Base-by-base conservation (phyloP, 2,888 invertebrate genomes). In the Phalera bucephala region DNA sequence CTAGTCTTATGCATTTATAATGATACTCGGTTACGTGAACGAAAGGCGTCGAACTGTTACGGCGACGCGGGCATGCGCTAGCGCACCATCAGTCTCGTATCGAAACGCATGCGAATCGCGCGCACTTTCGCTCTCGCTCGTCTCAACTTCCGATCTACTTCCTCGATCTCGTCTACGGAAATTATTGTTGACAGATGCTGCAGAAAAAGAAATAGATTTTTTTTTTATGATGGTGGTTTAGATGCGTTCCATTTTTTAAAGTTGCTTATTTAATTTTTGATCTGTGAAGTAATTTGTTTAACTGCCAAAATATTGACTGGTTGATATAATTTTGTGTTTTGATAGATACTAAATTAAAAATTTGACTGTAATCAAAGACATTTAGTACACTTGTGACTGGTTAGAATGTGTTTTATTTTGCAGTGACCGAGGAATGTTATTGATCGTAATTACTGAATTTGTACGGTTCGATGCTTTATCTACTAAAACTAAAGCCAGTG, bases 61-160 rank as follows among this genome's bases (percentile, higher is more conserved):
- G 57, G 37, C 47, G 37, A 37, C 38, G 44, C 41, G 45, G 36
- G 36, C 33, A 51, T 39, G 50, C 57, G 57, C 66, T 45, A 50
- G 47, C 49, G 35, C 38, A 15, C 62, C 58, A 12, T 59, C 81
- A 83, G 86, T 87, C 85, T 80, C 53, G 58, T 57, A 75, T 59
- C 63, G 80, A 69, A 70, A 66, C 81, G 83, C 85, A 71, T 52
- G 65, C 78, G 68, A 72, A 66, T 57, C 72, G 67, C 74, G 58
- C 74, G 76, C 81, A 88, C 87, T 87, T 86, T 87, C 87, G 86
- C 79, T 85, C 72, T 85, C 80, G 58, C 50, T 56, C 58, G 44
- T 52, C 36, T 32, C 56, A n/a, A 62, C 68, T 73, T 74, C 74
- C 79, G 75, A 25, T 25, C 60, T 63, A 55, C 45, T 55, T 45